Conservation (phyloP, 1,140 invertebrate species). For the Brachionus manjavacas region DNA sequence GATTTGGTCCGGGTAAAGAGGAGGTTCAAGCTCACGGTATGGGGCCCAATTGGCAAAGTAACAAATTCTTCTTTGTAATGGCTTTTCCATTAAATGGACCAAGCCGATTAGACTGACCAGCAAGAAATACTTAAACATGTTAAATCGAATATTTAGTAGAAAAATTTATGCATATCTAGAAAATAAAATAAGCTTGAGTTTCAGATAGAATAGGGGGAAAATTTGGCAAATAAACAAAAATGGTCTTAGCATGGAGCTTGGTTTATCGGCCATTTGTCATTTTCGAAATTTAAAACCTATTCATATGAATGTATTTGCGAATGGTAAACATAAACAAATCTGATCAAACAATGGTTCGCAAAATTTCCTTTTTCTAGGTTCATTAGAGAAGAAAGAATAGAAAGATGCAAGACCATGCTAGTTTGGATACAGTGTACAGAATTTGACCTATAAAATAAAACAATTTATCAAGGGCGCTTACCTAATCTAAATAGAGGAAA, state of each 20-base stretch:
- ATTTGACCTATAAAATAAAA: neutral
- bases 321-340: constrained; percentile 20
- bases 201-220: neutral
- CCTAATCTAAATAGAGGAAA: constrained; percentile 6
- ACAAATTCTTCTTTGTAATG: constrained; percentile 47
- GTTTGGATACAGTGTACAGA: neutral
- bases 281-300: neutral
- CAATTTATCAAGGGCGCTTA: constrained; percentile 37
- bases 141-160: neutral
- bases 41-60: constrained; percentile 56
- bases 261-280: constrained; percentile 1
- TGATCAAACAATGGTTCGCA: neutral
- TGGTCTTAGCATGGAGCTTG: neutral
- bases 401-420: neutral
- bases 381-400: neutral
- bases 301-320: neutral
- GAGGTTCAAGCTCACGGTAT: constrained; percentile 71
- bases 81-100: neutral
- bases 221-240: neutral
- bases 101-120: neutral
- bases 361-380: neutral
- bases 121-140: neutral
- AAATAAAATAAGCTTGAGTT: neutral
- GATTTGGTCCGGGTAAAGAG: constrained; percentile 87
- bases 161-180: neutral